Evolutionary conservation across 2,888 invertebrate genomes (phyloP), one percentile per base, ranked within the genome.

Genomic region (Andrena trimmerana): DNA sequence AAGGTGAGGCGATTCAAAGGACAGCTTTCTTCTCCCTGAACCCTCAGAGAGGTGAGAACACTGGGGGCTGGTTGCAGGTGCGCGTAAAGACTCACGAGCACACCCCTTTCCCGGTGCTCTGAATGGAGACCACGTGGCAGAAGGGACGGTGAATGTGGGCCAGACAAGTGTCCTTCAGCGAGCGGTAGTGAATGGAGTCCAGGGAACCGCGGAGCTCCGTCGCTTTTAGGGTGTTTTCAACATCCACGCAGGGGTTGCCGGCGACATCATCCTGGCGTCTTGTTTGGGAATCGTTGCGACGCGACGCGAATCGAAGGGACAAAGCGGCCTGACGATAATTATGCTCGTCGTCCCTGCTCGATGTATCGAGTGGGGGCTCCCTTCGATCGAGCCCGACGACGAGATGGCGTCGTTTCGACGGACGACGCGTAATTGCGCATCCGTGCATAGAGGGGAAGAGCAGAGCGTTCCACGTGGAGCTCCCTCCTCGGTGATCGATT

Each of bases 141-240:
- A 78, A 81, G 76, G 80, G 84, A 62, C 83, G 76, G 76, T 60
- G 87, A 88, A 90, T 88, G 85, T 90, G 90, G 89, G 87, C 81
- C 90, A 86, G 77, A 89, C 88, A 86, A 89, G 83, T 87, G 90
- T 89, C 89, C 90, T 89, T 90, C 87, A 81, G 59, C 67, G 84
- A 90, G 89, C 77, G 84, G 86, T 1, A 90, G 90, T 91, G 89
- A 91, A 91, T 89, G 90, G 88, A 89, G 88, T 57, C 24, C 87
- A 76, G 62, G 57, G 52, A 42, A 65, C 52, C 27, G 27, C n/a
- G 27, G 24, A 31, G 42, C 33, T 33, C 36, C 50, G n/a, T 33
- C 36, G 62, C 68, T 60, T n/a, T 65, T n/a, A 27, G 50, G 50
- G 50, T 52, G 60, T 42, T 52, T 67, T 20, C 54, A 50, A 42